A percentile compares a stretch with the other conserved stretches of the same genome.
Conservation (phyloP, 2,113 vertebrate species). For the Cebus imitator region DNA sequence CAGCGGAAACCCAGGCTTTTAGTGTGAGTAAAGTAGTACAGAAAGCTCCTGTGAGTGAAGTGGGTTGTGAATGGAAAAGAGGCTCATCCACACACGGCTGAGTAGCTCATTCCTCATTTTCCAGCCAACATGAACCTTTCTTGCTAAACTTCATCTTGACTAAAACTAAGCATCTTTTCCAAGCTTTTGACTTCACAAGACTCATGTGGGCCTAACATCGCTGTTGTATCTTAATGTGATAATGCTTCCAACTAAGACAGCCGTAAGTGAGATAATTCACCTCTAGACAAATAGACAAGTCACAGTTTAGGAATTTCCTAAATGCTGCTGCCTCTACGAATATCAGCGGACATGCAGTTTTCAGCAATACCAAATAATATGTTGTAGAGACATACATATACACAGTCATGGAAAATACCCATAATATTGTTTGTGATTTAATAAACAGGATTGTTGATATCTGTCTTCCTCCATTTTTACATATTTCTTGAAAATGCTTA, state of each 20-base stretch:
- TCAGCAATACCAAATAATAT: not conserved
- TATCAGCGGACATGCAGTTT: not conserved
- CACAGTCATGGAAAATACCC: not conserved
- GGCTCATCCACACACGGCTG: not conserved
- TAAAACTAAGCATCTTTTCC: not conserved
- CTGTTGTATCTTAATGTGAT: not conserved
- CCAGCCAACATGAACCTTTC: not conserved
- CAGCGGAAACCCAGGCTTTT: not conserved
- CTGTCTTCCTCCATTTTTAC: not conserved
- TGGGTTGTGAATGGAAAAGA: not conserved
- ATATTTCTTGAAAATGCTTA: slow-evolving; percentile 41
- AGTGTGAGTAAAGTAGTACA: not conserved
- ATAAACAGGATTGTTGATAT: not conserved
- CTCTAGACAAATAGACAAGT: not conserved
- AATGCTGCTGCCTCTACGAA: not conserved
- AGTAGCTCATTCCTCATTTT: not conserved
- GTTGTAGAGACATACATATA: not conserved
- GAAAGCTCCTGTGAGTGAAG: too few species aligned
- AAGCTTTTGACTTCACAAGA: not conserved
- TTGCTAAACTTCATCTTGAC: not conserved
- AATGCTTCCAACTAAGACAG: not conserved
- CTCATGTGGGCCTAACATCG: not conserved
- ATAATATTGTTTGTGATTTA: not conserved
- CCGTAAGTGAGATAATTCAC: not conserved
- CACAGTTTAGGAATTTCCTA: not conserved